phyloP scores from a whole-genome alignment of 2,888 invertebrate genomes.

The Urechis unicinctus region DNA sequence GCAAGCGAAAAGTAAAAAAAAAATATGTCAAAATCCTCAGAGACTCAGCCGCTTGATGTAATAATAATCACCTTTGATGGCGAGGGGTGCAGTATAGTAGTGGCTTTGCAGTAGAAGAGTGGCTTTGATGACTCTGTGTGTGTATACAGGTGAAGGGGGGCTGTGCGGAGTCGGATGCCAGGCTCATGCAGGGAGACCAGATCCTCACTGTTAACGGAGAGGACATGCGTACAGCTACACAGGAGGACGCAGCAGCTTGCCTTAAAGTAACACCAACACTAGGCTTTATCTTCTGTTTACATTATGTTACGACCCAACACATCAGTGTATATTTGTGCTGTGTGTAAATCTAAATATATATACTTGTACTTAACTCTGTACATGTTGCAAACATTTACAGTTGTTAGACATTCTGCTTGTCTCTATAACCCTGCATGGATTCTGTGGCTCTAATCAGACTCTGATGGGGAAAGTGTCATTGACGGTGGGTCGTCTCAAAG shows the following conservation, averaged over 20 bases:
- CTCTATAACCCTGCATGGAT: neutral
- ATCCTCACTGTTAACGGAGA: slow-evolving; percentile 83
- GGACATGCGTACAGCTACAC: slow-evolving; percentile 58
- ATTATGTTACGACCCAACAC: neutral
- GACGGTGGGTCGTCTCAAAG: slow-evolving; percentile 81
- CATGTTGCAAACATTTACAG: neutral
- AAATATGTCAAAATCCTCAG: too few species aligned
- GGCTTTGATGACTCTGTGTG: neutral
- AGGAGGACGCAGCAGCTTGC: slow-evolving; percentile 80
- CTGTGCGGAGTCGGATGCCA: slow-evolving; percentile 75
- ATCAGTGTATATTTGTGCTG: neutral
- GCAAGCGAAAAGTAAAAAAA: too few species aligned
- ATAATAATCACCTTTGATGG: too few species aligned
- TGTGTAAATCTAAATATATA: neutral
- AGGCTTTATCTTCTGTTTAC: neutral
- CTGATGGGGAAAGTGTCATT: slow-evolving; percentile 74
- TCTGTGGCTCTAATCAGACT: slow-evolving; percentile 52
- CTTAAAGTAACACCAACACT: slow-evolving; percentile 63
- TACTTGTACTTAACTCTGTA: neutral
- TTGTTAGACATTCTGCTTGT: neutral
- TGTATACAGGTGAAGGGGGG: slow-evolving; percentile 72
- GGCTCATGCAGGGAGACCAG: slow-evolving; percentile 86
- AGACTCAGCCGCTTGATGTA: too few species aligned
- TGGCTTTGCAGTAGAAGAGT: too few species aligned
- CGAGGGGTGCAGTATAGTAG: too few species aligned